Conservation (phyloP, 2,113 vertebrate genomes). For the Myotis brandtii region DNA sequence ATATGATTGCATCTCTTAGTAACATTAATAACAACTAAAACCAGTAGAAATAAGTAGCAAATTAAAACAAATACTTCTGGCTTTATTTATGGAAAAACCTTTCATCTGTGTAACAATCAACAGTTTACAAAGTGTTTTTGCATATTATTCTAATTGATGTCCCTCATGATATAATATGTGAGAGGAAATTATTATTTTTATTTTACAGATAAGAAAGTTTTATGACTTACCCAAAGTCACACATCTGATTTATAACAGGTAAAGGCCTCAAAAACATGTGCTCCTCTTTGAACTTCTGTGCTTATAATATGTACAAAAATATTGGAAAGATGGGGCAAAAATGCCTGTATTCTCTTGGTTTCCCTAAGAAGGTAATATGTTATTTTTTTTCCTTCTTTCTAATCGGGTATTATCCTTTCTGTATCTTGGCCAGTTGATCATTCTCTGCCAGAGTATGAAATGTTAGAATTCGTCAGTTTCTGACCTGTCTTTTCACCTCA, state of each 20-base stretch:
- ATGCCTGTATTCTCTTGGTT: not conserved
- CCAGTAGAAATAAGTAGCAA: constrained; percentile 11
- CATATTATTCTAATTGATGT: not conserved
- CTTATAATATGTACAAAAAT: not conserved
- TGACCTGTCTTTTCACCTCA: not conserved
- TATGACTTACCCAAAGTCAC: not conserved
- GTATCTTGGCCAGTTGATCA: not conserved
- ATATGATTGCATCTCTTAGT: not conserved
- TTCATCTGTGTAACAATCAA: not conserved
- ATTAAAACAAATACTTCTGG: not conserved
- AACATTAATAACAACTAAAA: constrained; percentile 5
- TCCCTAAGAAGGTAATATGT: not conserved
- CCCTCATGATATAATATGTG: not conserved
- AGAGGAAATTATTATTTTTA: not conserved
- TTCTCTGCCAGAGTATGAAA: not conserved
- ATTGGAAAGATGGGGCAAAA: not conserved
- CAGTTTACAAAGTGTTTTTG: not conserved
- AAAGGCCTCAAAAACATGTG: not conserved
- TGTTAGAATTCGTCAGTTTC: not conserved
- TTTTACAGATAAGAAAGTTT: not conserved
- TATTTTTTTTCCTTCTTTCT: not conserved
- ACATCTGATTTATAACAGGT: not conserved
- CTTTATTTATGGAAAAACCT: not conserved
- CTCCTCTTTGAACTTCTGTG: not conserved
- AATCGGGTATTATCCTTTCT: not conserved